Evolutionary conservation across 2,888 invertebrate genomes (phyloP), one percentile per base, ranked within the genome.

Genomic region (Helleia helle): DNA sequence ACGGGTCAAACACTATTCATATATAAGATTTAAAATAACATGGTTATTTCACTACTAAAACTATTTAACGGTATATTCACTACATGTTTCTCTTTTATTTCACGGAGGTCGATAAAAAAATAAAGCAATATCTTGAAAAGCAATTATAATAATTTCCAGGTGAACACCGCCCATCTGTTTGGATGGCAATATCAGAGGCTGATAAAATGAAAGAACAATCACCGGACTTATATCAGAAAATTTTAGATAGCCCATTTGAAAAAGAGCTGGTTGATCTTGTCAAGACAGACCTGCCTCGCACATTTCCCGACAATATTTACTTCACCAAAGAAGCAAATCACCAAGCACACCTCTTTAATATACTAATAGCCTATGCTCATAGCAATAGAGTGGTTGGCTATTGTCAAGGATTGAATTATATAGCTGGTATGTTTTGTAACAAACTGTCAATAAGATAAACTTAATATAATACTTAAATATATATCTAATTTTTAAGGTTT

Each of bases 381-480:
- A 93, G 93, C 61, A 96, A 97, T 73, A 88, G 89, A 55, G 90
- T 89, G 42, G 92, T 96, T 56, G 96, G 96, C 18, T 97, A 97
- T 71, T 97, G 97, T 63, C 97, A 97, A 88, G 97, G 97, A 37
- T 80, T 97, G 48, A 97, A 97, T 80, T 97, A 96, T 69, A 93
- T 97, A 57, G 95, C 95, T 61, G 91, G 90, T 77, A 60, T 56
- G 59, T 52, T 43, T 42, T 11, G 11, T 8, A 5, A 15, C 34
- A 13, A 4, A 5, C 26, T 13, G 38, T 25, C 27, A 38, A 43
- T 38, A 40, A 30, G 28, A 22, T 24, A 41, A 4, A 25, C 14
- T 30, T 37, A 30, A 13, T 9, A 22, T 17, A 6, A 14, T 4
- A 18, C 8, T 36, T 9, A 18, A 36, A 14, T 25, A 22, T 30